phyloP scores from a whole-genome alignment of 2,113 vertebrate genomes.

The Donacobius atricapilla region DNA sequence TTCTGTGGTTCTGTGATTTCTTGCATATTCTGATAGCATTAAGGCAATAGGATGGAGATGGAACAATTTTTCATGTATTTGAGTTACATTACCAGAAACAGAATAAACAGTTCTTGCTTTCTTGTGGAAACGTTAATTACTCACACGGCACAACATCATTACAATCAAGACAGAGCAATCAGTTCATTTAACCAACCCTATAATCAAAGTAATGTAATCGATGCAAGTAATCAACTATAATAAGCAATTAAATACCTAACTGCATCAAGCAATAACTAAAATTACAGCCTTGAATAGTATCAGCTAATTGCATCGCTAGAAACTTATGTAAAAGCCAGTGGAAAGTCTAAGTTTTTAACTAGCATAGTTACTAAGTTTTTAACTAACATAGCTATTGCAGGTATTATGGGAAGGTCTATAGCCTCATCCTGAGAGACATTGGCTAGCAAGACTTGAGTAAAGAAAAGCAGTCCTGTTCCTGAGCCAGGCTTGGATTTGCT shows the following conservation, averaged over 20 bases:
- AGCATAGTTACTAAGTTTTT: background rate
- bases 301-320: constrained; percentile 26
- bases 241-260: constrained; percentile 48
- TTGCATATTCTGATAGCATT: background rate
- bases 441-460: background rate
- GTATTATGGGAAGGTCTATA: background rate
- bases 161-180: constrained; percentile 59
- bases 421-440: background rate
- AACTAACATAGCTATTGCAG: background rate
- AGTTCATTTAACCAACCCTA: constrained; percentile 30
- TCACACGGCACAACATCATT: constrained; percentile 17
- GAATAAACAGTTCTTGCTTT: constrained; percentile 20
- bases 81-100: background rate
- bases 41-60: background rate
- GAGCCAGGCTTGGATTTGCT: background rate
- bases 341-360: background rate
- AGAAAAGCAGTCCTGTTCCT: background rate
- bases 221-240: constrained; percentile 53
- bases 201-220: constrained; percentile 58
- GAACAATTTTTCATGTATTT: background rate
- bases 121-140: constrained; percentile 21
- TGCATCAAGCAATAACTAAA: constrained; percentile 50
- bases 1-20: background rate
- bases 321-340: background rate
- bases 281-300: constrained; percentile 39